Evolutionary conservation across 1,140 invertebrate genomes (phyloP), one percentile per base, ranked within the genome.

Genomic region (Gerris buenoi): DNA sequence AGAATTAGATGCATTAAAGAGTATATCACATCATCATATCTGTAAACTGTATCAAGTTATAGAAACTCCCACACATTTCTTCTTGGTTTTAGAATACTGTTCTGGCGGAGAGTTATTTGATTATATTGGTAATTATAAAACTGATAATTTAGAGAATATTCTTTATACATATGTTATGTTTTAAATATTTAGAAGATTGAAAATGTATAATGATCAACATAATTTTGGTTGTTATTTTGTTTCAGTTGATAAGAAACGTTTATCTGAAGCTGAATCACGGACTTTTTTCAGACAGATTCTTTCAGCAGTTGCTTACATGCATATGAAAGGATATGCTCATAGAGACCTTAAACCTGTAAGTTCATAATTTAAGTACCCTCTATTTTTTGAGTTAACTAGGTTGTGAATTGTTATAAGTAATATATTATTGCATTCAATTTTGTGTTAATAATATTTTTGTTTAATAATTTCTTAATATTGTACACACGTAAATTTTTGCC

Each of bases 81-180:
- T 85, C 72, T 80, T 89, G 74, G 79, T 91, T 33, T 80, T 91
- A 71, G 90, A 92, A 80, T 90, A 91, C 73, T 93, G 89, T 74
- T 84, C 85, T 66, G 88, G 88, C 56, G 90, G 90, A 65, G 90
- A 92, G 77, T 75, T 92, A 25, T 91, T 93, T 78, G 90, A 93
- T 78, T 91, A 92, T 70, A 73, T 74, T 25, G 68, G 70, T 69
- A 27, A 66, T 66, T 26, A 25, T 63, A 26, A 27, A 28, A 10
- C 33, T 46, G 18, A 46, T 46, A 46, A 46, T 10, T 46, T 46
- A n/a, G n/a, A n/a, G n/a, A n/a, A n/a, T n/a, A n/a, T n/a, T n/a
- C n/a, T n/a, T n/a, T n/a, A n/a, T n/a, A n/a, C n/a, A n/a, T n/a
- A n/a, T n/a, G n/a, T n/a, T n/a, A n/a, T n/a, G n/a, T n/a, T n/a